These are phyloP conservation scores for Magallana nippona DNA, from an alignment of 2,888 invertebrate species.

Conservation along the genomic window DNA sequence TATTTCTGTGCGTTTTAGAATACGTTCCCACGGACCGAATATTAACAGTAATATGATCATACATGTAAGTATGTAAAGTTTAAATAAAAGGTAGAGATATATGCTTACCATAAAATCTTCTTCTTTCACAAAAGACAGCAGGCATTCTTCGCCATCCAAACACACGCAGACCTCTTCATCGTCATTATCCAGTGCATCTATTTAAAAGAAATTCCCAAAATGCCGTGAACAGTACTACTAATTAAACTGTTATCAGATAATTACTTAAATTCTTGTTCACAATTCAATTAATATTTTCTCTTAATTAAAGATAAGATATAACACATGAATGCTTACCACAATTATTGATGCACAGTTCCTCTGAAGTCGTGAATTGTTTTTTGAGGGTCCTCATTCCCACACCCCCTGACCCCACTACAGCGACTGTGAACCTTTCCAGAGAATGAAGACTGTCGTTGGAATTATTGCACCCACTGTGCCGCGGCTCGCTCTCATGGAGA, in stretches of 20 bases:
- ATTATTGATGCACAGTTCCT: constrained; percentile 29
- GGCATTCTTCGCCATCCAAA: constrained; percentile 12
- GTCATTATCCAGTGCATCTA: not conserved
- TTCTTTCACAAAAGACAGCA: constrained; percentile 3
- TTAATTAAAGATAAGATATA: not conserved
- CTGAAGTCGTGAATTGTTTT: constrained; percentile 40
- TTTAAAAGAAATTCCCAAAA: not conserved
- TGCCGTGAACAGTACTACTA: not conserved
- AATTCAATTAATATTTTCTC: not conserved
- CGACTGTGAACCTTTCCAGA: constrained; percentile 10
- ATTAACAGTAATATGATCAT: no score
- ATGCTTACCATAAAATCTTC: constrained; percentile 21
- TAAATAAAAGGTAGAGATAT: not conserved
- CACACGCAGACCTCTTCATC: constrained; percentile 4
- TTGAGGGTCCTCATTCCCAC: constrained; percentile 35
- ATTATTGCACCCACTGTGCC: not conserved
- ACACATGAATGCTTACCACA: constrained; percentile 15
- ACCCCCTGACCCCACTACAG: constrained; percentile 19
- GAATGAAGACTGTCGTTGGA: not conserved
- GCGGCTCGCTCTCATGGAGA: not conserved
- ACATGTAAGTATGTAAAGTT: no score
- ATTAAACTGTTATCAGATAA: not conserved
- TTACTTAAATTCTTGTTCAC: not conserved
- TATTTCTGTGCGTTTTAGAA: no score
- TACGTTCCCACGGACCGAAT: no score